Evolutionary conservation across 1,140 invertebrate genomes (phyloP).

Genomic region (Drosophila saltans): DNA sequence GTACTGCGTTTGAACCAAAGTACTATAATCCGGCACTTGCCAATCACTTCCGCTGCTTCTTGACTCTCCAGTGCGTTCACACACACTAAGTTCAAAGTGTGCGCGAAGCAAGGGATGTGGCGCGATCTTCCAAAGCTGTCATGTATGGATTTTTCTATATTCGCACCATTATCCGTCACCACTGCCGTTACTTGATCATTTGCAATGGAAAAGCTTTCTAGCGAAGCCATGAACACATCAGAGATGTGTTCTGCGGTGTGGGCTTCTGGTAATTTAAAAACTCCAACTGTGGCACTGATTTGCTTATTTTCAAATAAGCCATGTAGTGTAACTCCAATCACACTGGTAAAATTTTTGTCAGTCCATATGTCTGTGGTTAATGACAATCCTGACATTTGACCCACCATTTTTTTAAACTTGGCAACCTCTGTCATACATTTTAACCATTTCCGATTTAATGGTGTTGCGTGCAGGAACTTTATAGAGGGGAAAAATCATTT

Average conservation of each 20-base stretch:
- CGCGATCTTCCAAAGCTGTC: conserved; percentile 16
- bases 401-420: conserved; percentile 2
- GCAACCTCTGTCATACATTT: neutral
- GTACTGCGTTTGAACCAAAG: neutral
- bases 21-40: neutral
- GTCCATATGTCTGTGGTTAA: neutral
- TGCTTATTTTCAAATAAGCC: conserved; percentile 15
- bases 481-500: conserved; percentile 12
- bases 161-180: conserved; percentile 3
- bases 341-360: neutral
- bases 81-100: conserved; percentile 20
- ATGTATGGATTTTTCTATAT: conserved; percentile 8
- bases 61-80: conserved; percentile 8
- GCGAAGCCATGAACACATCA: conserved; percentile 4
- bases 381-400: neutral
- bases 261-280: conserved; percentile 4
- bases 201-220: neutral
- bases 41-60: conserved; percentile 6
- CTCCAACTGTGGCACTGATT: conserved; percentile 14
- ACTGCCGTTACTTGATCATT: neutral
- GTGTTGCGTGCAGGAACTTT: conserved; percentile 1
- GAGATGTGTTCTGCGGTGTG: neutral
- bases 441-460: neutral
- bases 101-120: conserved; percentile 19
- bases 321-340: conserved; percentile 14